A percentile compares a stretch with the other conserved stretches of the same genome.
Conservation (phyloP, 2,888 invertebrate genomes). For the Calameuta idolon region DNA sequence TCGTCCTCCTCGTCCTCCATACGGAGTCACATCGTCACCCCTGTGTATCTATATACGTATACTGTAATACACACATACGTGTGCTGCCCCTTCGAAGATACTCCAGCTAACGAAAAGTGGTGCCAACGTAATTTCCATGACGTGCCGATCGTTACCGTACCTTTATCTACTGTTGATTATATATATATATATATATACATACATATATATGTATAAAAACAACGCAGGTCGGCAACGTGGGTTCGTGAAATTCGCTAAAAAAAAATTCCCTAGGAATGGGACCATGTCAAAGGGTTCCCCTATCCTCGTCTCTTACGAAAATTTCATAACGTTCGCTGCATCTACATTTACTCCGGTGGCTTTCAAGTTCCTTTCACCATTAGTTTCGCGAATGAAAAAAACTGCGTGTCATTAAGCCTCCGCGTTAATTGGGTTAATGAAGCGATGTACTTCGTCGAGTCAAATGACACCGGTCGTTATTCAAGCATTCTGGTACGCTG, state of each 20-base stretch:
- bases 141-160: neutral
- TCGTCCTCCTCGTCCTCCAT: neutral
- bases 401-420: conserved; percentile 51
- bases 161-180: neutral
- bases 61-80: neutral
- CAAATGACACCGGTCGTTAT: conserved; percentile 40
- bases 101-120: neutral
- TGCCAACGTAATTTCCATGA: neutral
- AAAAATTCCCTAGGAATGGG: neutral
- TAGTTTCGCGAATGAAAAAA: conserved; percentile 45
- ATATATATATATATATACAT: no score
- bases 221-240: no score
- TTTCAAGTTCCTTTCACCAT: conserved; percentile 25
- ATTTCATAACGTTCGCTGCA: neutral
- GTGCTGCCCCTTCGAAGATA: neutral
- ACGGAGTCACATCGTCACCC: neutral
- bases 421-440: conserved; percentile 60
- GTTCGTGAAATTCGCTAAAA: neutral
- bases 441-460: conserved; percentile 46
- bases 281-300: neutral
- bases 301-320: neutral
- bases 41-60: neutral
- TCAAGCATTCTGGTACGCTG: neutral
- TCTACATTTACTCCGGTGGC: neutral
- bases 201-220: no score